Conservation (phyloP, 2,797 vertebrate genomes). For the Dendrocincla fuliginosa region DNA sequence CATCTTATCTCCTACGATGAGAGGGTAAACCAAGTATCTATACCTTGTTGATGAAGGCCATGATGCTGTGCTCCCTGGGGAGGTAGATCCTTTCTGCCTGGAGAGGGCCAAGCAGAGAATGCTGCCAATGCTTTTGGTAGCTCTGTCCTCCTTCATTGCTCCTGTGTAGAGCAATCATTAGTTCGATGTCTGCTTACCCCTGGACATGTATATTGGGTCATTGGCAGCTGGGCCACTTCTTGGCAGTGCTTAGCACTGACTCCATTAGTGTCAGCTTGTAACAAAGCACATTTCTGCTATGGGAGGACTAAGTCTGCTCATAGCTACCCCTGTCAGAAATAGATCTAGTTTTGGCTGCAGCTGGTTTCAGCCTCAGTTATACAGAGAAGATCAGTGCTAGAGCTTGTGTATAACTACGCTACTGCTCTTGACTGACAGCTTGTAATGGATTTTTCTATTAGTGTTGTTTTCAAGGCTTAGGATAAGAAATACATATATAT, state of each 20-base stretch:
- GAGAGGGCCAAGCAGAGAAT: background rate
- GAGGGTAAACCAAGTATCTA: background rate
- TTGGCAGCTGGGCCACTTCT: background rate
- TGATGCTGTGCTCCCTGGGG: background rate
- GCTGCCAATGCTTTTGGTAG: background rate
- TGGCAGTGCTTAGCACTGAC: background rate
- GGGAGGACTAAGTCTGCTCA: background rate
- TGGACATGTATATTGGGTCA: background rate
- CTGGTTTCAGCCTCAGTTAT: background rate
- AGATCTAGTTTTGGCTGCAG: background rate
- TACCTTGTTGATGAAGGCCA: background rate
- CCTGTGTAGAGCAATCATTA: background rate
- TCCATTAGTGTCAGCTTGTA: background rate
- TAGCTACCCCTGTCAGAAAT: background rate
- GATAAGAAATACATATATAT: background rate
- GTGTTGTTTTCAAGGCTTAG: background rate
- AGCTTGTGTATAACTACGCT: background rate
- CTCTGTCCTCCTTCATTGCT: background rate
- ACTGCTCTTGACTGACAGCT: background rate
- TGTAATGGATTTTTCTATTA: background rate
- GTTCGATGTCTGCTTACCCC: background rate
- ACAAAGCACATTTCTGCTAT: background rate
- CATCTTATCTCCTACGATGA: fast-evolving
- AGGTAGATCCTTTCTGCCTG: background rate
- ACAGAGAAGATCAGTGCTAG: background rate